These are phyloP conservation scores for Nymphalis c-album DNA, from an alignment of 2,888 invertebrate genomes.

Conservation along the genomic window DNA sequence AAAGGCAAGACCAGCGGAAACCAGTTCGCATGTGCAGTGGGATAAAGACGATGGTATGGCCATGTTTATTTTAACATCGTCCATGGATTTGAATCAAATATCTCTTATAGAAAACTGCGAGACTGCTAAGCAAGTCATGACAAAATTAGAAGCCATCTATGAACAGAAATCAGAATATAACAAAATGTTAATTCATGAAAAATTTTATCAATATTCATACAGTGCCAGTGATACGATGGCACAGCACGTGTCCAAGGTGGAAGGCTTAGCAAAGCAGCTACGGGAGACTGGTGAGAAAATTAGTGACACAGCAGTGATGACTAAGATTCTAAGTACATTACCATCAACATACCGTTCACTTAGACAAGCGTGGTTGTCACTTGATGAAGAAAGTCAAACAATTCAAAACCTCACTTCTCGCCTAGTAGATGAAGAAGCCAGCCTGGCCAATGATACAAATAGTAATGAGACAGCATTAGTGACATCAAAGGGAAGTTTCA, in stretches of 20 bases:
- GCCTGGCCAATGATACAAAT: neutral
- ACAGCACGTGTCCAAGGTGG: slow-evolving; percentile 42
- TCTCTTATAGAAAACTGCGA: slow-evolving; percentile 40
- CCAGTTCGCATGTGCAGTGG: slow-evolving; percentile 15
- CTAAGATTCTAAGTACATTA: slow-evolving; percentile 43
- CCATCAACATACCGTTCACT: slow-evolving; percentile 41
- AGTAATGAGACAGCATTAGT: no score
- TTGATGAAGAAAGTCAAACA: slow-evolving; percentile 35
- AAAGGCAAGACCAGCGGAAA: no score
- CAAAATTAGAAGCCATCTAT: slow-evolving; percentile 39
- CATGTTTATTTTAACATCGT: slow-evolving; percentile 34
- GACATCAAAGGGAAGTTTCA: no score
- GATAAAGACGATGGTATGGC: slow-evolving; percentile 36
- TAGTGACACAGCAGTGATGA: slow-evolving; percentile 44
- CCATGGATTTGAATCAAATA: slow-evolving; percentile 41
- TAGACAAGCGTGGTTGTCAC: slow-evolving; percentile 43
- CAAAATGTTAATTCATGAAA: slow-evolving; percentile 41
- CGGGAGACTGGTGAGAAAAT: slow-evolving; percentile 43
- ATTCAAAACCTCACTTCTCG: slow-evolving; percentile 41
- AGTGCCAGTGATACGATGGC: slow-evolving; percentile 36
- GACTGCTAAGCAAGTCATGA: slow-evolving; percentile 39
- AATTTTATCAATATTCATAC: slow-evolving; percentile 34
- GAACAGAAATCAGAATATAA: slow-evolving; percentile 36
- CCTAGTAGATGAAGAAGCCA: slow-evolving; percentile 39
- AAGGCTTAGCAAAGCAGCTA: slow-evolving; percentile 41